Base-by-base conservation (phyloP, 2,797 vertebrate species). In the Mycteria americana region DNA sequence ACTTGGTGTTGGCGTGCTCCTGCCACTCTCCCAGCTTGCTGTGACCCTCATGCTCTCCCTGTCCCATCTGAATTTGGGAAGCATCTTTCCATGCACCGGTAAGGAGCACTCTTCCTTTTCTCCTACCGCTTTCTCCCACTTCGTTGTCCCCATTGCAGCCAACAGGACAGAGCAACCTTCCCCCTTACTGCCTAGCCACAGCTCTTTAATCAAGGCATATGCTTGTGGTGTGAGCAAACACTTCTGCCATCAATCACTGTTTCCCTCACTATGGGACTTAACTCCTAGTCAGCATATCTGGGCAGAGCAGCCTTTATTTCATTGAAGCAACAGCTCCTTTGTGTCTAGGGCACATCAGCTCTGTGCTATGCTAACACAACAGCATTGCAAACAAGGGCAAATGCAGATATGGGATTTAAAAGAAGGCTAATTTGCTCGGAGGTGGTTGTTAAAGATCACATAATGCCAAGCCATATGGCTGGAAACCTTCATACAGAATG, bases 381-480 rank as follows among this genome's bases (percentile, higher is more conserved):
- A 84, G 79, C 73, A 33, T 81, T 62, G 63, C 92, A 92, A 60
- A 75, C 35, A 76, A 93, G 75, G 77, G 19, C 65, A 85, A 91
- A 87, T 59, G 63, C 62, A 81, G 89, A 39, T 57, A 54, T 0
- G 50, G 73, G 59, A 73, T 93, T 95, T 93, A 23, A 57, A 81
- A 65, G 74, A 74, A 41, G 22, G 76, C 59, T 93, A 13, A 89
- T 96, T 92, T 85, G 31, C 86, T 94, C 72, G 10, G 84, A 89
- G 68, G 50, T 80, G 28, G 65, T 56, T 77, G 75, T 64, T 80
- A 85, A 83, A 92, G 89, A 83, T 78, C 60, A 22, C 56, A 28
- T 72, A 72, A 83, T 91, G 75, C 84, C 72, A 89, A 93, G 88
- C 80, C 90, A 74, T 91, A 73, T 95, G 92, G 84, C 74, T 91